Evolutionary conservation across 2,113 vertebrate genomes (phyloP).

Genomic region (Columba janthina): DNA sequence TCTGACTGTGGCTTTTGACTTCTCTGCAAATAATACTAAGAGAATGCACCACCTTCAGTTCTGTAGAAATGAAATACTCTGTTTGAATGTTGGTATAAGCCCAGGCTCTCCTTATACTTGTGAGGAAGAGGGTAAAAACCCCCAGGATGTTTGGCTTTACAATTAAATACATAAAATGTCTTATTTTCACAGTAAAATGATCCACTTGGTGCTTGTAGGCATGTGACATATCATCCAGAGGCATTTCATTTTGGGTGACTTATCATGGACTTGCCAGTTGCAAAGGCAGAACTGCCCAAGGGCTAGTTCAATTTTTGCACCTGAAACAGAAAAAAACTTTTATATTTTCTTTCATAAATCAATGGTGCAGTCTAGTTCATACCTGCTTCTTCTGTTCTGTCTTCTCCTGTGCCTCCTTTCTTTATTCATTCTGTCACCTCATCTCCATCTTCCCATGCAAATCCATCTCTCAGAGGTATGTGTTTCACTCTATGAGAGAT

Average conservation of each 20-base stretch:
- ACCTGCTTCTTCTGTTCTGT: background rate
- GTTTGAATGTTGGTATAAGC: background rate
- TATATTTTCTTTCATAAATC: conserved; percentile 38
- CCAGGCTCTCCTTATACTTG: background rate
- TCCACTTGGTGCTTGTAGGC: background rate
- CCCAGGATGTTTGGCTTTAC: background rate
- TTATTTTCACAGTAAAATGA: background rate
- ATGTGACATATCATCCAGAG: background rate
- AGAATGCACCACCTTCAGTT: background rate
- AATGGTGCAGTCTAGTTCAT: background rate
- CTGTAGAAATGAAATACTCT: background rate
- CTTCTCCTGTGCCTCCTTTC: background rate
- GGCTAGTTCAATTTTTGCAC: conserved; percentile 6
- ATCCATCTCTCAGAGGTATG: background rate
- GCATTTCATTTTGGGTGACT: background rate
- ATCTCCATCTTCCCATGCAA: background rate
- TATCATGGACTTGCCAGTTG: background rate
- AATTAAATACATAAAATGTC: background rate
- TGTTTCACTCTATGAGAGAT: background rate
- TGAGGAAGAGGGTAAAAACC: background rate
- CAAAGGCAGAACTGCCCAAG: background rate
- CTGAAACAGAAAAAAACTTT: background rate
- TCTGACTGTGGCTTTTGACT: background rate
- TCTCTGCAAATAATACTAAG: background rate
- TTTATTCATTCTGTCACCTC: background rate